These are phyloP conservation scores for Polydrusus pterygomalis DNA, from an alignment of 2,888 invertebrate genomes.

Conservation along the genomic window DNA sequence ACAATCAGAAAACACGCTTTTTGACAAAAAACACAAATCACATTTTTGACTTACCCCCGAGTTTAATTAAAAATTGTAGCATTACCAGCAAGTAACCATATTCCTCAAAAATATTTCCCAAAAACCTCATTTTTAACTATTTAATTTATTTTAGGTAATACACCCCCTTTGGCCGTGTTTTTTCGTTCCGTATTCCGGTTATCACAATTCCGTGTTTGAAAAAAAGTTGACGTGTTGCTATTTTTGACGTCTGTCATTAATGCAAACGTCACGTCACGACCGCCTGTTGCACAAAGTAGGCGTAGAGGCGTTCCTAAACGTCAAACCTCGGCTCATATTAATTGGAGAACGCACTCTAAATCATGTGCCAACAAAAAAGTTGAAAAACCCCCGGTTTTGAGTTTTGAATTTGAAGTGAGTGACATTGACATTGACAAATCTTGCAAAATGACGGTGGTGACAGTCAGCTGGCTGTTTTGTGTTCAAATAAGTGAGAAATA, in stretches of 20 bases:
- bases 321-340: no score
- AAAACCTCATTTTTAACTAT: neutral
- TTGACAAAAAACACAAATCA: neutral
- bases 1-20: neutral
- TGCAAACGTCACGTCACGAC: no score
- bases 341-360: neutral
- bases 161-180: neutral
- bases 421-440: conserved; percentile 14
- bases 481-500: conserved; percentile 31
- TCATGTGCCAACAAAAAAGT: neutral
- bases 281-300: neutral
- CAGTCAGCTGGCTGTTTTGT: conserved; percentile 32
- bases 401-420: neutral
- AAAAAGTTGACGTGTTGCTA: conserved; percentile 11
- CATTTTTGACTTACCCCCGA: neutral
- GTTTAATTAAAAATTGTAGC: conserved; percentile 18
- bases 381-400: neutral
- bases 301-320: no score
- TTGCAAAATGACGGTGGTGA: conserved; percentile 1
- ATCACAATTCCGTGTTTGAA: neutral
- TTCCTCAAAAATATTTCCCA: neutral
- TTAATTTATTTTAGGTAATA: conserved; percentile 5
- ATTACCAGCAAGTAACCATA: neutral
- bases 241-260: no score
- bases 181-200: no score